phyloP scores from a whole-genome alignment of 2,888 invertebrate species.

The Drosophila nigricruria region DNA sequence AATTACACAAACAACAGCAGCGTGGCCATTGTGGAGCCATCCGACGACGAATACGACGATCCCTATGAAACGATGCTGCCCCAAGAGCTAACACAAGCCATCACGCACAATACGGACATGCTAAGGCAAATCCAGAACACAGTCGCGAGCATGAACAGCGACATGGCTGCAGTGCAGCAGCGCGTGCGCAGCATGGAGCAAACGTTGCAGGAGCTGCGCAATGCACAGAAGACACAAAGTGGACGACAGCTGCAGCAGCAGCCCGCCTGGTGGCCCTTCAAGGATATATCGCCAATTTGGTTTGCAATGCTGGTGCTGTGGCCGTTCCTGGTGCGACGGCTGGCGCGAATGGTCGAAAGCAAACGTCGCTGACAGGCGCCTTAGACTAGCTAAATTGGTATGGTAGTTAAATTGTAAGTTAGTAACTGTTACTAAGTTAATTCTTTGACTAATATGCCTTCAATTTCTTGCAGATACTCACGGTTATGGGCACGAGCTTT shows the following conservation, averaged over 20 bases:
- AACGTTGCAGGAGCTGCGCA: constrained; percentile 75
- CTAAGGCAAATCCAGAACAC: constrained; percentile 82
- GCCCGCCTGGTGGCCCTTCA: constrained; percentile 88
- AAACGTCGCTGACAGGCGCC: constrained; percentile 63
- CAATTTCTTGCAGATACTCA: constrained; percentile 47
- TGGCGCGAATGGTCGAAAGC: constrained; percentile 64
- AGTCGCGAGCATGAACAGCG: constrained; percentile 83
- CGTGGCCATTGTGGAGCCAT: constrained; percentile 83
- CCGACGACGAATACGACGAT: constrained; percentile 91
- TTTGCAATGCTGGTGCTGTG: constrained; percentile 83
- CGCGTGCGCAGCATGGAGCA: constrained; percentile 81
- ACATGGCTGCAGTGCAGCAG: constrained; percentile 81
- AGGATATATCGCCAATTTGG: constrained; percentile 86
- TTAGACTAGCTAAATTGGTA: constrained; percentile 37
- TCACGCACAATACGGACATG: constrained; percentile 77
- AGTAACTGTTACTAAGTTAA: neutral
- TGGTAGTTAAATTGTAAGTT: constrained; percentile 74
- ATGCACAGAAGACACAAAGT: constrained; percentile 45
- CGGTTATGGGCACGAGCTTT: constrained; percentile 68
- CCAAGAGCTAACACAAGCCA: constrained; percentile 76
- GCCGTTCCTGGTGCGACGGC: constrained; percentile 82
- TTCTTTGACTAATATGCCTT: neutral
- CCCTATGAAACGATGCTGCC: constrained; percentile 89
- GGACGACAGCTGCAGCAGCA: constrained; percentile 49
- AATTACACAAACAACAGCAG: constrained; percentile 65